Evolutionary conservation across 53 echinoderm and acorn worm species (phyloP).

Genomic region (Mesocentrotus franciscanus): DNA sequence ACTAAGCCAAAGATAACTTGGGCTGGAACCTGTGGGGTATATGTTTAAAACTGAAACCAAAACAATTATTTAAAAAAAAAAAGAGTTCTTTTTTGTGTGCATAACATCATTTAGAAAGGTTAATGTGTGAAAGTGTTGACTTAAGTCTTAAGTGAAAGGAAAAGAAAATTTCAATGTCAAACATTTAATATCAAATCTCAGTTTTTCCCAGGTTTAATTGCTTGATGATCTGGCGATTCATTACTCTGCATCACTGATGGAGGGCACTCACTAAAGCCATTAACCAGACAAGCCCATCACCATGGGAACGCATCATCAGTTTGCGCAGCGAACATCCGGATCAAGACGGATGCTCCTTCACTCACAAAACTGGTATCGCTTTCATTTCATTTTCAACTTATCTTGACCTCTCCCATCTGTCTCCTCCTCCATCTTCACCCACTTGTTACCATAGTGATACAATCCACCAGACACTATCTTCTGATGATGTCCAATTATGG

Average conservation of each 20-base stretch:
- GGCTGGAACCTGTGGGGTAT: too few relatives aligned
- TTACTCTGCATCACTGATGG: not conserved
- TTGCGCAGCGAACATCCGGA: not conserved
- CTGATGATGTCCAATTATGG: constrained; percentile 2
- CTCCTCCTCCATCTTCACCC: not conserved
- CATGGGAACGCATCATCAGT: constrained; percentile 13
- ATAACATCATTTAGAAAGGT: too few relatives aligned
- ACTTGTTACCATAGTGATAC: not conserved
- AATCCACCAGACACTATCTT: not conserved
- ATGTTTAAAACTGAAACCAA: too few relatives aligned
- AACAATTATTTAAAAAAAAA: too few relatives aligned
- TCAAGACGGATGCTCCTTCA: constrained; percentile 14
- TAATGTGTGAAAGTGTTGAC: too few relatives aligned
- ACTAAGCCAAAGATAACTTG: too few relatives aligned
- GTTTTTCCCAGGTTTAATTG: not conserved
- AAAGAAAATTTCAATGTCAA: not conserved
- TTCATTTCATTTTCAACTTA: constrained; percentile 13
- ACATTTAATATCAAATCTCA: not conserved
- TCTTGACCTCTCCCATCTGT: constrained; percentile 5
- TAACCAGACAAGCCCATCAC: not conserved
- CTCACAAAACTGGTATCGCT: constrained; percentile 26
- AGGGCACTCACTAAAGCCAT: not conserved
- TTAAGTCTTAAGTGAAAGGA: not conserved
- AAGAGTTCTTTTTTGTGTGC: too few relatives aligned
- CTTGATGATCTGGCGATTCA: constrained; percentile 4